A percentile compares a stretch with the other conserved stretches of the same genome.
phyloP scores from a whole-genome alignment of 2,888 invertebrate genomes.

The Athalia rosae region DNA sequence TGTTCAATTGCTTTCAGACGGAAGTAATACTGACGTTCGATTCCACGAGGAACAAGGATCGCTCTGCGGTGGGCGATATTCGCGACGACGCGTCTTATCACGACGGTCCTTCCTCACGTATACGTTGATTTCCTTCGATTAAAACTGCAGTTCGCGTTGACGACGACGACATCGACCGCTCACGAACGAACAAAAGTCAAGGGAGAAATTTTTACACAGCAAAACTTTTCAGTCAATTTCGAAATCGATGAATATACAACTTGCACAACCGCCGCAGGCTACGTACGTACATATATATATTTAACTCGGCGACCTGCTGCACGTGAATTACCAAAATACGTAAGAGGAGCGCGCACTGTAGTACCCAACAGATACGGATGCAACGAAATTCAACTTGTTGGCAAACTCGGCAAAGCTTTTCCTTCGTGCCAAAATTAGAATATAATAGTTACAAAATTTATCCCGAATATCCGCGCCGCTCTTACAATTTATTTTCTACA shows the following conservation, averaged over 20 bases:
- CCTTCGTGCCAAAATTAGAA: conserved; percentile 30
- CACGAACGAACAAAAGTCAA: background rate
- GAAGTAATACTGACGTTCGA: conserved; percentile 44
- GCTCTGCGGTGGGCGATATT: too few species aligned
- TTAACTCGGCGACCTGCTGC: background rate
- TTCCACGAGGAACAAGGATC: conserved; percentile 33
- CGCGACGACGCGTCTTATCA: too few species aligned
- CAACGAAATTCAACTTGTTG: conserved; percentile 9
- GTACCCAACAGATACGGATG: conserved; percentile 20
- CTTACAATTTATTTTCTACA: background rate
- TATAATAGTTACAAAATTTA: conserved; percentile 35
- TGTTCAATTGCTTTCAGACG: conserved; percentile 44
- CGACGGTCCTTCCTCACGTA: too few species aligned
- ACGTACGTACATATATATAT: too few species aligned
- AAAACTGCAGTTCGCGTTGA: too few species aligned
- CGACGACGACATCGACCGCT: too few species aligned
- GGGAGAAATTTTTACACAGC: background rate
- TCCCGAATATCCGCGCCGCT: background rate
- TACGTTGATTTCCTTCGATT: too few species aligned
- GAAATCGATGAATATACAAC: background rate
- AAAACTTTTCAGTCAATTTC: background rate
- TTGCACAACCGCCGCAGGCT: conserved; percentile 1
- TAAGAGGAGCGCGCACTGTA: background rate
- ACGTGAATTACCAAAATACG: conserved; percentile 20
- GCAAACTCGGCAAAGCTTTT: conserved; percentile 34